Evolutionary conservation across 2,888 invertebrate species (phyloP), one percentile per base, ranked within the genome.

Genomic region (Proisotoma minuta): DNA sequence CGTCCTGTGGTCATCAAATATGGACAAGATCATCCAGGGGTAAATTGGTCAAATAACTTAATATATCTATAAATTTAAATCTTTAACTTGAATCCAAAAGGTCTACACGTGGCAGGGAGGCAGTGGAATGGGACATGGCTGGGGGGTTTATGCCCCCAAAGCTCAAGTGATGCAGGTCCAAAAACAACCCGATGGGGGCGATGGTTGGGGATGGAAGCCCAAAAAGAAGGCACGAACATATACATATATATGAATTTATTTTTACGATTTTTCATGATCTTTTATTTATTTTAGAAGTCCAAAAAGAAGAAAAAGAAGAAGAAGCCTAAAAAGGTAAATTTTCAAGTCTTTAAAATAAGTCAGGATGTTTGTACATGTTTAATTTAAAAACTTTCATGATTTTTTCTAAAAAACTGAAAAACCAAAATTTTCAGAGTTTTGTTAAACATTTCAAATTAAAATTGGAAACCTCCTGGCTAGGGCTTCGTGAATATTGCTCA

Each of bases 61-160:
- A n/a, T n/a, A n/a, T n/a, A n/a, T n/a, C n/a, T n/a, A n/a, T n/a
- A n/a, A n/a, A n/a, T n/a, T n/a, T n/a, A n/a, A n/a, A n/a, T n/a
- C n/a, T n/a, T n/a, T n/a, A n/a, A n/a, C n/a, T n/a, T n/a, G n/a
- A n/a, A n/a, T n/a, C n/a, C n/a, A n/a, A n/a, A n/a, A n/a, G n/a
- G n/a, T 65, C 15, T 68, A 68, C 59, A 68, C 68, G 48, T 68
- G 68, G 68, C 65, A 68, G 52, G 68, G 65, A 5, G 65, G 53
- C 5, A 60, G 54, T 15, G 58, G 64, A 8, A 24, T 50, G 15
- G 67, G 64, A 18, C 39, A 43, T 20, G 67, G 67, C 18, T 67
- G 67, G 67, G 67, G 67, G 27, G 59, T 59, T 10, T 65, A 62
- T 54, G 28, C 59, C 27, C 57, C 54, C 8, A 50, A 62, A 20